Conservation (phyloP, 2,888 invertebrate genomes). For the Didymodactylos carnosus region DNA sequence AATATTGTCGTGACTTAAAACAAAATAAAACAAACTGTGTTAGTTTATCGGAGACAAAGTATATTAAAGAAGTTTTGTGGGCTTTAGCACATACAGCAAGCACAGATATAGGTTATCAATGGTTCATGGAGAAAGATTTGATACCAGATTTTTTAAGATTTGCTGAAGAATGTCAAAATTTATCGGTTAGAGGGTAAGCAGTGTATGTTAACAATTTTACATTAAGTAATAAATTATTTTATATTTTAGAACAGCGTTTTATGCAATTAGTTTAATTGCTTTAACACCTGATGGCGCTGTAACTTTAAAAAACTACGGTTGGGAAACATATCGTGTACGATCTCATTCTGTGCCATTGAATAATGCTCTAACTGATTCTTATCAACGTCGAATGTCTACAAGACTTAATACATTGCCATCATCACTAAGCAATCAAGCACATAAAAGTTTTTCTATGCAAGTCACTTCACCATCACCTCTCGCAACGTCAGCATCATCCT, state of each 20-base stretch:
- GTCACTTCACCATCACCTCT: constrained; percentile 29
- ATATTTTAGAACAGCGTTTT: constrained; percentile 53
- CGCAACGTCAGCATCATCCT: constrained; percentile 54
- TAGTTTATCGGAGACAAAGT: constrained; percentile 38
- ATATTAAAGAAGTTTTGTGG: constrained; percentile 72
- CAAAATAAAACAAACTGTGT: constrained; percentile 21
- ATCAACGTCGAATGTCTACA: not conserved
- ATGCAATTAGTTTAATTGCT: constrained; percentile 62
- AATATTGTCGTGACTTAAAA: not conserved
- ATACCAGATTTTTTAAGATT: constrained; percentile 43
- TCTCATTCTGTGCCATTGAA: not conserved
- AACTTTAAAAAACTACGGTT: constrained; percentile 49
- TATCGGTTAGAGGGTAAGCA: constrained; percentile 52
- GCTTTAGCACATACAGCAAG: constrained; percentile 37
- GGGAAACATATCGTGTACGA: constrained; percentile 20
- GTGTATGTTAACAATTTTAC: too few relatives aligned
- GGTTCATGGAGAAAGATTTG: constrained; percentile 45
- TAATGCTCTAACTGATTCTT: not conserved
- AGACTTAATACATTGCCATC: not conserved
- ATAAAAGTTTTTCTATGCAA: constrained; percentile 10
- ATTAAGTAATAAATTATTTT: not conserved
- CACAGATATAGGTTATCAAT: constrained; percentile 44
- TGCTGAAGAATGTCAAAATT: constrained; percentile 59
- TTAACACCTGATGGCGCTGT: constrained; percentile 65
- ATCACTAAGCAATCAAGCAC: too few relatives aligned